Percentiles rank a stretch among this genome's conserved stretches.
Evolutionary conservation across 1,140 invertebrate species (phyloP).

Genomic region (Drosophila pandora): DNA sequence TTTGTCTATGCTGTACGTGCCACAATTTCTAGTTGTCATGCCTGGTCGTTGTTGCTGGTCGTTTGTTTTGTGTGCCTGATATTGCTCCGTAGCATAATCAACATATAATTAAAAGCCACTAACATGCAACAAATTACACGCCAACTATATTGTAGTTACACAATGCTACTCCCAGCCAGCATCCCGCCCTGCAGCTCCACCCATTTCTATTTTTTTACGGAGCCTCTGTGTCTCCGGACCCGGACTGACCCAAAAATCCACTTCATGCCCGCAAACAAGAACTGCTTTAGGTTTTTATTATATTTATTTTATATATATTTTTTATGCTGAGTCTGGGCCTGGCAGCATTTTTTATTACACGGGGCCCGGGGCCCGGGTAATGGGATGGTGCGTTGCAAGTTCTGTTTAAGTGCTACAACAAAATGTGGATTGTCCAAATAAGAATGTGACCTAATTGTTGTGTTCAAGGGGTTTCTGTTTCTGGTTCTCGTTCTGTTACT

Average conservation of each 20-base stretch:
- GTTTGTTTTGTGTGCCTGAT: constrained; percentile 54
- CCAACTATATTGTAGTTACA: constrained; percentile 66
- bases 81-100: constrained; percentile 71
- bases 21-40: constrained; percentile 61
- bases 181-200: constrained; percentile 18
- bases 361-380: constrained; percentile 16
- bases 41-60: constrained; percentile 22
- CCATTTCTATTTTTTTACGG: neutral
- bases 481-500: neutral
- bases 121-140: constrained; percentile 81
- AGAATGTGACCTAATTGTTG: constrained; percentile 56
- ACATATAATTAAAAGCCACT: constrained; percentile 81
- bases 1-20: constrained; percentile 65
- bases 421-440: constrained; percentile 45
- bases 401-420: constrained; percentile 36
- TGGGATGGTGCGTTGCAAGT: constrained; percentile 60
- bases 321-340: constrained; percentile 63
- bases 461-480: constrained; percentile 14
- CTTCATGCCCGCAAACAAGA: constrained; percentile 46
- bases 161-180: constrained; percentile 27
- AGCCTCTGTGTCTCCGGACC: constrained; percentile 23
- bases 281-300: constrained; percentile 35
- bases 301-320: constrained; percentile 58
- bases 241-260: constrained; percentile 71
- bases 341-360: constrained; percentile 47